Evolutionary conservation across 2,797 vertebrate genomes (phyloP), one percentile per base, ranked within the genome.

Genomic region (Coregonus ussuriensis): DNA sequence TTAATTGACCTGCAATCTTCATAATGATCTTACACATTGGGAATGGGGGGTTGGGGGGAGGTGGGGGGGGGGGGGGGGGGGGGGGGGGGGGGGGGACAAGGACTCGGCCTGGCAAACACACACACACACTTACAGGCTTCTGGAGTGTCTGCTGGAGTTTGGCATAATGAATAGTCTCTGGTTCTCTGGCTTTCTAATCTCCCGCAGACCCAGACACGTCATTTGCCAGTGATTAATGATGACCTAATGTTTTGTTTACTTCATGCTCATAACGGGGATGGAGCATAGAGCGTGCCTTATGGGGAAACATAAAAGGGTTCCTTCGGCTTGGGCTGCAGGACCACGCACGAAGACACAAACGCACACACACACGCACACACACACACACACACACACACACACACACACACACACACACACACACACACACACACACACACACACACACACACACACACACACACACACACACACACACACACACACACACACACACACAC

Each of bases 1-100:
- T 95, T 93, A 95, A 95, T 95, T 93, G 93, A 89, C 88, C 89
- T 89, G 90, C 91, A 95, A 95, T 95, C 95, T 93, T 82, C 93
- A 93, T 94, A 95, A 95, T 94, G 91, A 92, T 84, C 91, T 93
- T 94, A 94, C 92, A 94, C 94, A 86, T 91, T 92, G 94, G 94
- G 93, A 94, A 92, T 84, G 59, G 80, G 81, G 87, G 84, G 84
- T 83, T 86, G 87, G 86, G 88, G 82, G 82, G 88, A 77, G 21
- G 25, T 0, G 25, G 25, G 25, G 25, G 25, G 53, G 69, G 71
- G 75, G 87, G 87, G 86, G 88, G 82, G 82, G 88, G 77, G 21
- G 25, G 25, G 25, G 25, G 25, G 25, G 25, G 53, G 69, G 71
- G 75, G 69, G 77, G 51, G 52, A 53, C 15, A 93, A 33, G 77